phyloP scores from a whole-genome alignment of 2,888 invertebrate species.

The Lepidonotus clava region DNA sequence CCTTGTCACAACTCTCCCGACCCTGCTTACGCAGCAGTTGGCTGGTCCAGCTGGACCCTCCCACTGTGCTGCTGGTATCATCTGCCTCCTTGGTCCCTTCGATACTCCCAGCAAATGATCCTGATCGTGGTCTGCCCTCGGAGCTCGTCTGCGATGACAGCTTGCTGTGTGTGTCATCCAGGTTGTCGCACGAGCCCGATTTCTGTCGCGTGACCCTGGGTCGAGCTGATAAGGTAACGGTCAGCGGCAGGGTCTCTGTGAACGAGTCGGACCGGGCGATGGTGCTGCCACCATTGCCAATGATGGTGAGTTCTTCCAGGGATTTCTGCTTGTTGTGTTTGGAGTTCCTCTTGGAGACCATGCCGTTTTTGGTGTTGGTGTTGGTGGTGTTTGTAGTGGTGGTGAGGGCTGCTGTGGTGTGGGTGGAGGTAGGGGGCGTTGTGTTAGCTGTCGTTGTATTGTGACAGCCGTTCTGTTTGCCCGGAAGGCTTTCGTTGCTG shows the following conservation, averaged over 20 bases:
- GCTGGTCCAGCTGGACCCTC: not conserved
- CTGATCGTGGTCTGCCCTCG: conserved; percentile 32
- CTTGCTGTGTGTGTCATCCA: conserved; percentile 48
- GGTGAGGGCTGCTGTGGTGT: not conserved
- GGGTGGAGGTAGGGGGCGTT: not conserved
- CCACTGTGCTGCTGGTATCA: not conserved
- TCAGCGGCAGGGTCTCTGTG: not conserved
- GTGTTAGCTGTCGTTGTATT: not conserved
- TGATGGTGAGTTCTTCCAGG: not conserved
- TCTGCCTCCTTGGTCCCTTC: conserved; percentile 21
- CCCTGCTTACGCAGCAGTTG: not conserved
- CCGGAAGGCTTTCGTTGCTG: conserved; percentile 7
- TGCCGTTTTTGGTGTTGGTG: not conserved
- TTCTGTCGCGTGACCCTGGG: conserved; percentile 11
- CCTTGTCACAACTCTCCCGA: not conserved
- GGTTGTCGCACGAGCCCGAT: conserved; percentile 25
- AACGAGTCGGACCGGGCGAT: not conserved
- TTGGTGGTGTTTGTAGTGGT: not conserved
- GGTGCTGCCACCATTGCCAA: not conserved
- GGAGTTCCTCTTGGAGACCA: not conserved
- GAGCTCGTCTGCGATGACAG: conserved; percentile 51
- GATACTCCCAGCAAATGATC: conserved; percentile 5
- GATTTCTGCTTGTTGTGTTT: not conserved
- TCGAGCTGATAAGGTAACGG: not conserved
- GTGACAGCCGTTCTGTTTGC: not conserved